phyloP scores from a whole-genome alignment of 2,888 invertebrate species.

The Andrena bucephala region DNA sequence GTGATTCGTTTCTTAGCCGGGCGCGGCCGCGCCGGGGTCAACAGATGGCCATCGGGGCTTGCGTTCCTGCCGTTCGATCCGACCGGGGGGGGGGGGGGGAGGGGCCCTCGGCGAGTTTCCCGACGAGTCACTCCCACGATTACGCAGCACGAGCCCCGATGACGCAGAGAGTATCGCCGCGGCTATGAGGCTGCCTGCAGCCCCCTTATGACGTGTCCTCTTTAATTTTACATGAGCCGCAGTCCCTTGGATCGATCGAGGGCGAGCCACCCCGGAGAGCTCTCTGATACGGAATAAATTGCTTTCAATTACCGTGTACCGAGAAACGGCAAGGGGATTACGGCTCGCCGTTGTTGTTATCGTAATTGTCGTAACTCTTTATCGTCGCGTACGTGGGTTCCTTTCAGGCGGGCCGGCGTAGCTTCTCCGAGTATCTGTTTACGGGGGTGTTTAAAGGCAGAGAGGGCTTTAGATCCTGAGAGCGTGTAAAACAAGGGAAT shows the following conservation, averaged over 20 bases:
- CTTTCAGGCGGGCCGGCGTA: neutral
- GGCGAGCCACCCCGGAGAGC: constrained; percentile 17
- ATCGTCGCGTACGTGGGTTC: constrained; percentile 9
- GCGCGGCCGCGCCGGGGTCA: constrained; percentile 34
- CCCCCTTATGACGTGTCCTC: constrained; percentile 61
- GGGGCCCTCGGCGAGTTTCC: constrained; percentile 36
- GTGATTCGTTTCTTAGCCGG: constrained; percentile 65
- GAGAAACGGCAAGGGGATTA: neutral
- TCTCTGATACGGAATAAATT: constrained; percentile 54
- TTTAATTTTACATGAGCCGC: constrained; percentile 60
- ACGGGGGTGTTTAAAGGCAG: too few species aligned
- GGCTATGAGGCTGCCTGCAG: constrained; percentile 33
- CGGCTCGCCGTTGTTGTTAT: neutral
- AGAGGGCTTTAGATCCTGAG: too few species aligned
- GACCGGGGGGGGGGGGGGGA: constrained; percentile 1
- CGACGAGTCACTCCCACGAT: constrained; percentile 67
- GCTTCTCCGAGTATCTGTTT: neutral
- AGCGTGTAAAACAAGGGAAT: too few species aligned
- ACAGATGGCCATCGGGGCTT: constrained; percentile 65
- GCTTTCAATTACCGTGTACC: constrained; percentile 47
- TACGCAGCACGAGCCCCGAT: constrained; percentile 60
- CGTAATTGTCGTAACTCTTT: constrained; percentile 17
- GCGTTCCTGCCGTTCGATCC: constrained; percentile 45
- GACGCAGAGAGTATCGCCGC: constrained; percentile 49
- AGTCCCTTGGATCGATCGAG: constrained; percentile 49